Evolutionary conservation across 30 jellyfish, hydroid and myxozoan species (phyloP), one percentile per base, ranked within the genome.

Genomic region (Mastigias papua): DNA sequence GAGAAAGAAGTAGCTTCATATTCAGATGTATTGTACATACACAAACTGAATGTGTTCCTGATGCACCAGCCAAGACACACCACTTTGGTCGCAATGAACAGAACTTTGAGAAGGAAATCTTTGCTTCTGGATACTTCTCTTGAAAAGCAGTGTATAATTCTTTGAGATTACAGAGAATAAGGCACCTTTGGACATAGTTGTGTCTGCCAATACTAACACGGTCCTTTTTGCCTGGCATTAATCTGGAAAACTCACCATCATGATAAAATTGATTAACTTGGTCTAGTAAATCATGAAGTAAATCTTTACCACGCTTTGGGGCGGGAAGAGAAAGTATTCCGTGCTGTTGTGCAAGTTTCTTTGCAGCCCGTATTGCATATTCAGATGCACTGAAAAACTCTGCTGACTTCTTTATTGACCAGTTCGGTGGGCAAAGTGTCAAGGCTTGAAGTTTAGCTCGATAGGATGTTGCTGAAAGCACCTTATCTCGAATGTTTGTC

Each of bases 1-100:
- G 54, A 4, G 13, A 8, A 4, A 42, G 54, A 42, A 42, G 54
- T 15, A 42, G 54, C 54, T 42, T 42, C 54, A 58, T 78, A 74
- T 91, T 91, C 54, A 84, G 93, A 76, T 91, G 93, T 17, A 4
- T 70, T 15, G 86, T 78, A 46, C 98, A 91, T n/a, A 91, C 94
- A 61, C 97, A 91, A 23, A 91, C 97, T 13, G 98, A 91, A 57
- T 92, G 94, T 30, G 93, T 70, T 20, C 94, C 95, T 27, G 84
- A 11, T 23, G 73, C 84, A 28, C 94, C 91, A 58, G 84, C 97
- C 23, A 82, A 64, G 17, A 87, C 80, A 68, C 95, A 86, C 95
- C 95, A 86, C 62, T 86, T 86, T 63, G 97, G 90, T n/a, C 90
- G 73, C 84, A 91, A 78, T 26, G 90, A 21, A 75, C 92, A 74